Percentiles rank a stretch among this genome's conserved stretches.
These are phyloP conservation scores for Peromyscus californicus DNA, from an alignment of 2,113 vertebrate species.

Conservation along the genomic window DNA sequence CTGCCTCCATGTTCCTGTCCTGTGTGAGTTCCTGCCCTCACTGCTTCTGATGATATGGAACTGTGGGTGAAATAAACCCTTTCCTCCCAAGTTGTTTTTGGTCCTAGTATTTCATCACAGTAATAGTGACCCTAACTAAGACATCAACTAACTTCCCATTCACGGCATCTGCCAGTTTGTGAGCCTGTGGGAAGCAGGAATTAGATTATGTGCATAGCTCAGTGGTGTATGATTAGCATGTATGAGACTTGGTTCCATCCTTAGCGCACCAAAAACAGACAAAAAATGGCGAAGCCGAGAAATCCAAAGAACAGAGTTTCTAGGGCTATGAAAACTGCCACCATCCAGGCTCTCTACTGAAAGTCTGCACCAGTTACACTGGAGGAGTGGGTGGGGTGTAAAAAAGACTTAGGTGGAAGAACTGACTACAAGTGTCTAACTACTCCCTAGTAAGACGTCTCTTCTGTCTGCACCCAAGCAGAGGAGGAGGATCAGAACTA, in stretches of 20 bases:
- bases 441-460: not conserved
- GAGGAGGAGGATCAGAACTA: not conserved
- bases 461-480: not conserved
- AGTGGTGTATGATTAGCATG: not conserved
- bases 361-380: not conserved
- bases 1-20: not conserved
- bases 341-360: not conserved
- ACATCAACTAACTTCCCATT: not conserved
- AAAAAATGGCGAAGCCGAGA: not conserved
- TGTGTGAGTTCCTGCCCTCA: not conserved
- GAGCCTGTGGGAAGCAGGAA: not conserved
- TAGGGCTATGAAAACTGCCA: not conserved
- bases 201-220: not conserved
- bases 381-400: not conserved
- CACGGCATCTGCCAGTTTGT: not conserved
- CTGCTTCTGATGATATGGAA: not conserved
- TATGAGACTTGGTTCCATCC: not conserved
- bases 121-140: not conserved
- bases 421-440: not conserved
- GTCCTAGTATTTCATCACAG: not conserved
- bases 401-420: not conserved
- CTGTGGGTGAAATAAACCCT: not conserved
- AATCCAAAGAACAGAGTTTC: not conserved
- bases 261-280: not conserved
- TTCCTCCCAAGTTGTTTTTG: not conserved